phyloP scores from a whole-genome alignment of 2,113 vertebrate species.

The Tauraco erythrolophus region DNA sequence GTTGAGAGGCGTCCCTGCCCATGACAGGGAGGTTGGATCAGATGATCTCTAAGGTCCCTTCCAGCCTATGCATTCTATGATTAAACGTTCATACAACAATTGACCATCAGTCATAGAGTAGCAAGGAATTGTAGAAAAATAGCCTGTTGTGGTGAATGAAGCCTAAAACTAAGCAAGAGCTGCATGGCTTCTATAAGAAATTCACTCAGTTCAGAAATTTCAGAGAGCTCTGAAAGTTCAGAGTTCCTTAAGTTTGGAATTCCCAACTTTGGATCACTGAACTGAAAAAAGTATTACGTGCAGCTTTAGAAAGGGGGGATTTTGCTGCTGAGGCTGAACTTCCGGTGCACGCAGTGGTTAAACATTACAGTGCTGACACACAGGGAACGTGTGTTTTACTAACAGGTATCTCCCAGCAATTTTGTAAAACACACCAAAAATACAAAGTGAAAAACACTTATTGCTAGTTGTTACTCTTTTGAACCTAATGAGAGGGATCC shows the following conservation, averaged over 20 bases:
- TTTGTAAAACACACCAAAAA: not conserved
- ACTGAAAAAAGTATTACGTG: not conserved
- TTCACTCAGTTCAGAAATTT: not conserved
- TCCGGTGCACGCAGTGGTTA: not conserved
- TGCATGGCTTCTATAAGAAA: not conserved
- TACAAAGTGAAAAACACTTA: not conserved
- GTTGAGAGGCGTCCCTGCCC: no score
- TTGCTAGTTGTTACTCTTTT: not conserved
- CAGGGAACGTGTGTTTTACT: not conserved
- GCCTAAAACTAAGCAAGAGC: not conserved
- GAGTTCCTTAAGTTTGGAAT: not conserved
- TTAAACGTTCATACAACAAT: not conserved
- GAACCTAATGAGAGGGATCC: not conserved
- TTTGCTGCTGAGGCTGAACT: not conserved
- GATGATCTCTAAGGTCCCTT: no score
- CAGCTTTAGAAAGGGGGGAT: not conserved
- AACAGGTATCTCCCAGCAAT: not conserved
- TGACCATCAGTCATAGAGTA: not conserved
- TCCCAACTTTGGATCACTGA: not conserved
- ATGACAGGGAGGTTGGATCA: no score
- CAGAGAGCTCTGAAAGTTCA: not conserved
- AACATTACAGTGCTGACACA: not conserved
- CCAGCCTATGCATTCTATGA: no score
- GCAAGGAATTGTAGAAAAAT: not conserved
- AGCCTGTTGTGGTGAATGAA: not conserved